Evolutionary conservation across 2,797 vertebrate genomes (phyloP), one percentile per base, ranked within the genome.

Genomic region (Gymnothorax reevesii): DNA sequence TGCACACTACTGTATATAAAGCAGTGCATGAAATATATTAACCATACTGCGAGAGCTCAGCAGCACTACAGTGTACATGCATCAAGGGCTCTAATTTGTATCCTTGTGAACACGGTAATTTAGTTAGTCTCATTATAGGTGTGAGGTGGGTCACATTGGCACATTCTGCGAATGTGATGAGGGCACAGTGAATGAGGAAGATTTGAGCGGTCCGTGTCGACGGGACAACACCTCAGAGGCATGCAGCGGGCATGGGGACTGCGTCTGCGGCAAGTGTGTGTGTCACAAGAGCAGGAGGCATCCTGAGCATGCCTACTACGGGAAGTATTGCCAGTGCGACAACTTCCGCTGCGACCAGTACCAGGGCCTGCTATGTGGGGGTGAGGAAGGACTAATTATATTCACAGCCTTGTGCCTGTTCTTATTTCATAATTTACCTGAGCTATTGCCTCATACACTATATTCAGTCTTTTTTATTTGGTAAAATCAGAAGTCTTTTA

Each of bases 331-430:
- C 82, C 73, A 89, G 84, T 90, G 90, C n/a, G 85, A 88, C 52
- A 83, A 90, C 89, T 86, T 90, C 66, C 88, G 9, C 69, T 89
- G 90, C 54, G 87, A 90, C 60, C 90, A 87, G 60, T 77, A 77
- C 85, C 85, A 88, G 79, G 87, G 87, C 22, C 64, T 87, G 49
- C 71, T 86, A 3, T 89, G 90, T 85, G 89, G 89, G 84, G 90
- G 90, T 86, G 86, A 27, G 79, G 59, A 54, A 5, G 27, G 2
- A 66, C 49, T 62, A 57, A 73, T 54, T n/a, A 52, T 17, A 0
- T 59, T 27, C 17, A 77, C 73, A 42, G 33, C 1, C 33, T 42
- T 42, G 33, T 42, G 13, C 73, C 73, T 77, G 33, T 17, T 13
- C 73, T 17, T 77, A 52, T 64, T 15, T 5, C 22, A 64, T 64